A percentile compares a stretch with the other conserved stretches of the same genome.
phyloP scores from a whole-genome alignment of 2,113 vertebrate genomes.

The Galbula dea region DNA sequence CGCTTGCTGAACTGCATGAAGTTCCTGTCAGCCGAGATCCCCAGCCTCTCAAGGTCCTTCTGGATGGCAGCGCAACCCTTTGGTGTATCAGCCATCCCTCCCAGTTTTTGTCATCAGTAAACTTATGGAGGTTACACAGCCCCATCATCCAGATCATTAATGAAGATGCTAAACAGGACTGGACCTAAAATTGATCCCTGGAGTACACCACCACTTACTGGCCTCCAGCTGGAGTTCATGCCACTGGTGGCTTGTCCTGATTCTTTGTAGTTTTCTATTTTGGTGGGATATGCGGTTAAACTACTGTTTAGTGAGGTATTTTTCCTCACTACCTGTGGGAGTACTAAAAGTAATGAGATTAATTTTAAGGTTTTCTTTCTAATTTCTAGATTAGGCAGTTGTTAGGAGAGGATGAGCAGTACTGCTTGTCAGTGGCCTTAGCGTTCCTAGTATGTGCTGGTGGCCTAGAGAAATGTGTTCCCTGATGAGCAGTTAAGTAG shows the following conservation, averaged over 20 bases:
- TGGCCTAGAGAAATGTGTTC: not conserved
- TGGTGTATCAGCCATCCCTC: accelerated
- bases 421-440: not conserved
- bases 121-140: not conserved
- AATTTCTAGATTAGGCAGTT: not conserved
- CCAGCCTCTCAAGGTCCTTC: not conserved
- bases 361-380: not conserved
- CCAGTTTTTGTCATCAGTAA: not conserved
- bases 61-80: not conserved
- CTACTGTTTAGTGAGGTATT: not conserved
- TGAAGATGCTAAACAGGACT: not conserved
- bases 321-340: not conserved
- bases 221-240: not conserved
- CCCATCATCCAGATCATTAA: not conserved
- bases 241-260: not conserved
- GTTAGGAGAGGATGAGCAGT: not conserved
- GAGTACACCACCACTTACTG: not conserved
- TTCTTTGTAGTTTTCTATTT: not conserved
- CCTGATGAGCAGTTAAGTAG: not conserved
- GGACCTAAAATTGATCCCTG: not conserved
- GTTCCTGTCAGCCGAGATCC: not conserved
- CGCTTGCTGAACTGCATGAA: not conserved
- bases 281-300: not conserved
- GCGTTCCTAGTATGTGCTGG: not conserved
- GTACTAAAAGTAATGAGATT: not conserved